Evolutionary conservation across 2,113 vertebrate genomes (phyloP).

Genomic region (Agelaius tricolor): DNA sequence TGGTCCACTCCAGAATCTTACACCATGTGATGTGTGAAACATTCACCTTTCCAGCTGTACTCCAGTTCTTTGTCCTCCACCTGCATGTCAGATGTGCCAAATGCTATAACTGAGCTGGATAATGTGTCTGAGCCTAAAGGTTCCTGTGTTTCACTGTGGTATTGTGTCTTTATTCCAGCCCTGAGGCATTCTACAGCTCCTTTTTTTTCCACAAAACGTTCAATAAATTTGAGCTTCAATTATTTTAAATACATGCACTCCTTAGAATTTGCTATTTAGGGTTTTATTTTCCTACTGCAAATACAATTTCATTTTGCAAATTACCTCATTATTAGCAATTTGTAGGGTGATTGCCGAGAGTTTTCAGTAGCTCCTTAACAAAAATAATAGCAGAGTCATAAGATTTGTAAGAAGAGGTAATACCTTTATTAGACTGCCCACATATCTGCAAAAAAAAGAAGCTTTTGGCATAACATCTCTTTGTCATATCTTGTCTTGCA

Average conservation of each 20-base stretch:
- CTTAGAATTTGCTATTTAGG: not conserved
- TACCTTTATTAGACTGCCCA: slow-evolving; percentile 12
- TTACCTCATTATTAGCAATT: slow-evolving; percentile 47
- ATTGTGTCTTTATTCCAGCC: not conserved
- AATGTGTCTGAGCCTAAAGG: not conserved
- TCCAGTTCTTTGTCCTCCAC: not conserved
- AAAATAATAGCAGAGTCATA: slow-evolving; percentile 15
- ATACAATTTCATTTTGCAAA: slow-evolving; percentile 25
- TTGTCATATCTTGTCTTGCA: not conserved
- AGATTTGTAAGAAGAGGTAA: slow-evolving; percentile 1
- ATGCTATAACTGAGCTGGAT: not conserved
- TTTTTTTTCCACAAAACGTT: not conserved
- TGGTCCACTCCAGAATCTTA: not conserved
- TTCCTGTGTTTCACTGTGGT: accelerated
- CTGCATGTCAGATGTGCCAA: not conserved
- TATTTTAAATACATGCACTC: not conserved
- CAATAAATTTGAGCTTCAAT: not conserved
- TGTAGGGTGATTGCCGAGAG: slow-evolving; percentile 24
- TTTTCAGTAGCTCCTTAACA: slow-evolving; percentile 36
- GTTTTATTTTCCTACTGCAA: slow-evolving; percentile 44
- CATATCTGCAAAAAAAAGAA: not conserved
- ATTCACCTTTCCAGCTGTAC: not conserved
- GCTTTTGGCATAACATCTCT: not conserved
- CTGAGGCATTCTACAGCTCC: not conserved
- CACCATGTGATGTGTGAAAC: not conserved